A percentile compares a stretch with the other conserved stretches of the same genome.
Conservation (phyloP, 2,797 vertebrate species). For the Chaetophractus vellerosus region DNA sequence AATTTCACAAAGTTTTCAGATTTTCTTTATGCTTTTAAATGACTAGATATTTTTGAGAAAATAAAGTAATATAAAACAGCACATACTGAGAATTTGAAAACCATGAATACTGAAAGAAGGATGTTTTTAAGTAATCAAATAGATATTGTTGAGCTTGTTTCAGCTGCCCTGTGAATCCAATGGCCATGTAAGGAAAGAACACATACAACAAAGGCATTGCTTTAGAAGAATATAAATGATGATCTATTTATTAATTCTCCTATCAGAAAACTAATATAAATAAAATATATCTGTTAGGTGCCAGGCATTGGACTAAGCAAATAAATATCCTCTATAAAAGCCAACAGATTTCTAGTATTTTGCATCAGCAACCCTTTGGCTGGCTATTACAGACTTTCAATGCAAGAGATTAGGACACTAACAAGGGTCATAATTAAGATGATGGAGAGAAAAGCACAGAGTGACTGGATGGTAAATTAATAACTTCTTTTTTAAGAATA, state of each 20-base stretch:
- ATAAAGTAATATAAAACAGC: neutral
- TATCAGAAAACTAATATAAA: neutral
- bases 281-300: neutral
- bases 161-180: neutral
- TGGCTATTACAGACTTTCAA: no score
- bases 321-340: no score
- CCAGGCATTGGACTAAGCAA: neutral
- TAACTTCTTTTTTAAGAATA: no score
- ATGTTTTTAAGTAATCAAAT: neutral
- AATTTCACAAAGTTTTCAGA: neutral
- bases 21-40: constrained; percentile 39
- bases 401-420: neutral
- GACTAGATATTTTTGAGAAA: neutral
- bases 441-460: neutral
- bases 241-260: neutral
- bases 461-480: neutral
- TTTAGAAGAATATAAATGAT: neutral
- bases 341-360: no score
- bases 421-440: neutral
- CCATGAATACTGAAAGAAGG: neutral
- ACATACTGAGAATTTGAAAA: neutral
- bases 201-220: neutral
- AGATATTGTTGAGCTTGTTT: neutral
- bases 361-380: no score
- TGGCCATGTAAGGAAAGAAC: neutral